Conservation (phyloP, 2,888 invertebrate species). For the Limnephilus lunatus region DNA sequence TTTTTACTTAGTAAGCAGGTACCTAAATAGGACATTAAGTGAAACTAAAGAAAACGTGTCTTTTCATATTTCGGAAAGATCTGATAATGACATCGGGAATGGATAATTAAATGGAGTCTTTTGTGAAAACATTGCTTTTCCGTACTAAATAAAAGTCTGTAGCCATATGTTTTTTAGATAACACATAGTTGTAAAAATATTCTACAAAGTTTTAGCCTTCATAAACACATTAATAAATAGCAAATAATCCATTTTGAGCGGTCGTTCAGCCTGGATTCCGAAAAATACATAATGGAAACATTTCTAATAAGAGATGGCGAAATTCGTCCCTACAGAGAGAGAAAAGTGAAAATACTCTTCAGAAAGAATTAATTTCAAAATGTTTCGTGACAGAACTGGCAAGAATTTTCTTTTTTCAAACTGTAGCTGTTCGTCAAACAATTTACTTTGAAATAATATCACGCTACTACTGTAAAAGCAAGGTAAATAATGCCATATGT, state of each 20-base stretch:
- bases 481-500: neutral
- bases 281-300: conserved; percentile 47
- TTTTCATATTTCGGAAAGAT: neutral
- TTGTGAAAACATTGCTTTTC: neutral
- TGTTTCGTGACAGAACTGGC: conserved; percentile 60
- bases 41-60: too few relatives aligned
- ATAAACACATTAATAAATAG: conserved; percentile 37
- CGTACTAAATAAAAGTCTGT: neutral
- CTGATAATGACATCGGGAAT: neutral
- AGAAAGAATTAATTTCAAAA: conserved; percentile 54
- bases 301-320: conserved; percentile 47
- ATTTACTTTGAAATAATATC: neutral
- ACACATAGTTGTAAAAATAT: neutral
- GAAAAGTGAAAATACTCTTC: conserved; percentile 55
- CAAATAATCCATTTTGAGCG: conserved; percentile 34
- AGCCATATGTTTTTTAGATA: neutral
- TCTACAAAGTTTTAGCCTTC: neutral
- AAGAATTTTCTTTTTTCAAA: conserved; percentile 2
- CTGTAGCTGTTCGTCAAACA: neutral
- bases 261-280: conserved; percentile 6
- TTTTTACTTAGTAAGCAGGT: too few relatives aligned
- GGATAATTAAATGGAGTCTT: neutral
- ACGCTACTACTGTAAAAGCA: neutral
- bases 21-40: too few relatives aligned
- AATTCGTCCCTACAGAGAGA: conserved; percentile 41